Base-by-base conservation (phyloP, 2,113 vertebrate genomes). In the Ranitomeya imitator region DNA sequence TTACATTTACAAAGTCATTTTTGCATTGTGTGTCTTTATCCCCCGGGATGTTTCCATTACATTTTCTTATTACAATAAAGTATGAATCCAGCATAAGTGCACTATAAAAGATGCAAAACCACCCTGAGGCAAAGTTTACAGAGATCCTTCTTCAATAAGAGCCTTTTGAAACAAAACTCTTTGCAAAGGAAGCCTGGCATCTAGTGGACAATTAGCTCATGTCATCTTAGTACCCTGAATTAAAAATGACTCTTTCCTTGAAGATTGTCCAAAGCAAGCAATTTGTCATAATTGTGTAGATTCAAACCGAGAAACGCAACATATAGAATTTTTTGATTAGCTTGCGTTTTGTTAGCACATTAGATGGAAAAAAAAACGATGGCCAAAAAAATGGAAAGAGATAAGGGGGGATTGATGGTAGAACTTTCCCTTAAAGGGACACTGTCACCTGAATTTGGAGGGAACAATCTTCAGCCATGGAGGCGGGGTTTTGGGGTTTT, bases 141-240 rank as follows among this genome's bases (percentile, higher is more conserved):
- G 82, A 2, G 7, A 23, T 45, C n/a, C 45, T 21, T 54, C 45
- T 52, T 8, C 37, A 51, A 2, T 26, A 16, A 8, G 67, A 59
- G 54, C 15, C 71, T 76, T 57, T 11, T 21, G 10, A 76, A 60
- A 18, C 4, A 52, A 13, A 78, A 71, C 55, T 3, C 93, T 95
- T 89, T 54, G 90, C 90, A 94, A 95, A 94, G 91, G 92, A 94
- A 96, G 94, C 92, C 93, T 96, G 95, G 92, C 96, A 96, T 94
- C 96, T 96, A 95, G 94, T 96, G 97, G 96, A 91, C 95, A 92
- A 67, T 92, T 31, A 14, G 91, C 77, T 91, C 23, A 78, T 93
- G 79, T 91, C 92, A 65, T 61, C 13, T 59, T n/a, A n/a, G 79
- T 61, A 51, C 52, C 16, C 23, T 1, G 37, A 31, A 81, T 55